Conservation (phyloP, 2,888 invertebrate species). For the Ophion costatus region DNA sequence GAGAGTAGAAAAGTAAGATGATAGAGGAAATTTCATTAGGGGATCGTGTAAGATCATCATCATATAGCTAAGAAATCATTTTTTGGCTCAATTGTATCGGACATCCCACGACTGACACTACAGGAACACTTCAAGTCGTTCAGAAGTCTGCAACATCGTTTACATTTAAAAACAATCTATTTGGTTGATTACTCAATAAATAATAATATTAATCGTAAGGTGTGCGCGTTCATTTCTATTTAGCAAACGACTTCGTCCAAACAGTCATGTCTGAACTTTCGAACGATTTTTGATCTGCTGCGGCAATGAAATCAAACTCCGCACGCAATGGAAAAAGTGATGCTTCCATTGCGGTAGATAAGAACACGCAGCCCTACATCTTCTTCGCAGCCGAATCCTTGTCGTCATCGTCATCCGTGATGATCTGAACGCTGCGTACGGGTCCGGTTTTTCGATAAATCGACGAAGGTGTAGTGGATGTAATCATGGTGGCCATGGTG, state of each 20-base stretch:
- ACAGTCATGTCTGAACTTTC: neutral
- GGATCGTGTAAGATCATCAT: neutral
- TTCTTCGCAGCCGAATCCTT: conserved; percentile 79
- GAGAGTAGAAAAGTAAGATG: conserved; percentile 1
- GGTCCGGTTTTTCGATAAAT: conserved; percentile 84
- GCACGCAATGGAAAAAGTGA: neutral
- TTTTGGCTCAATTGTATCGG: conserved; percentile 54
- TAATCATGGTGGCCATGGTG: conserved; percentile 81
- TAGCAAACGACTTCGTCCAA: neutral
- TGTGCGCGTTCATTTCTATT: neutral
- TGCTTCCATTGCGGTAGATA: neutral
- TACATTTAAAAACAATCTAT: conserved; percentile 49
- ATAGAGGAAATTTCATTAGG: conserved; percentile 8
- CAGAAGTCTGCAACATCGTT: conserved; percentile 34
- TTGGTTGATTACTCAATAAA: conserved; percentile 50
- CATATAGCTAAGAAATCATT: conserved; percentile 15
- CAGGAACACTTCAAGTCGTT: conserved; percentile 47
- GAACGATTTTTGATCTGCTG: neutral
- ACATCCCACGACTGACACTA: conserved; percentile 39
- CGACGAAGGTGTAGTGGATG: conserved; percentile 75
- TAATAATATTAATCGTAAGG: conserved; percentile 28
- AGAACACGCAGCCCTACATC: conserved; percentile 65
- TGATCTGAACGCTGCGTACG: conserved; percentile 89
- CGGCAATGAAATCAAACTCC: neutral
- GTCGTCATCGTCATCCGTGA: conserved; percentile 86